Percentiles rank a stretch among this genome's conserved stretches.
phyloP scores from a whole-genome alignment of 1,140 invertebrate species.

The Proctacanthus coquilletti region DNA sequence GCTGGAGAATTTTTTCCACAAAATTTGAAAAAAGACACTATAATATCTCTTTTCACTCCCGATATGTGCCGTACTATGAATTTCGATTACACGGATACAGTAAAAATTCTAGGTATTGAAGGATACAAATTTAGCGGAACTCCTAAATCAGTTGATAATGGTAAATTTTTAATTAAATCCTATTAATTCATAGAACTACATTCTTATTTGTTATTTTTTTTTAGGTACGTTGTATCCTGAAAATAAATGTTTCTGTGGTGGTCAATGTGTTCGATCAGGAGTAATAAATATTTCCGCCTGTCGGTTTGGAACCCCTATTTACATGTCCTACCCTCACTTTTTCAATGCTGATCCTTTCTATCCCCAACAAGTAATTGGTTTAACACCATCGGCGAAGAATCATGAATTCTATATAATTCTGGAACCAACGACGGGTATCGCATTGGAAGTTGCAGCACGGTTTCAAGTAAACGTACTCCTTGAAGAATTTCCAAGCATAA shows the following conservation, averaged over 20 bases:
- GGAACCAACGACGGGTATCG: constrained; percentile 58
- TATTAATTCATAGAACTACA: constrained; percentile 8
- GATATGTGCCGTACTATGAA: constrained; percentile 50
- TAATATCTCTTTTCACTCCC: constrained; percentile 45
- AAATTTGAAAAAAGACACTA: constrained; percentile 35
- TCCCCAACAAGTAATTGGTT: constrained; percentile 43
- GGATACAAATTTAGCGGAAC: constrained; percentile 41
- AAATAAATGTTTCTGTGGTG: constrained; percentile 56
- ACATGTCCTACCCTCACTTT: constrained; percentile 77
- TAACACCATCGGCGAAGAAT: constrained; percentile 46
- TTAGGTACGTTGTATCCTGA: constrained; percentile 36
- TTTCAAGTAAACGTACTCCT: constrained; percentile 64
- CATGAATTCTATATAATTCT: constrained; percentile 58
- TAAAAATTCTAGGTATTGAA: constrained; percentile 33
- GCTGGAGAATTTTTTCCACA: constrained; percentile 63
- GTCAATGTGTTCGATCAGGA: constrained; percentile 50
- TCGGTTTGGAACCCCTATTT: constrained; percentile 62
- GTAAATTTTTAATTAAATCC: constrained; percentile 31
- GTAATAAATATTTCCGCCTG: constrained; percentile 53
- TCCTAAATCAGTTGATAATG: constrained; percentile 42
- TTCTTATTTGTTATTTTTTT: background rate
- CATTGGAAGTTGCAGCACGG: constrained; percentile 52
- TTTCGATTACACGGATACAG: constrained; percentile 38
- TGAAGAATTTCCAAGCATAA: constrained; percentile 40
- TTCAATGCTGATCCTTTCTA: constrained; percentile 58